These are phyloP conservation scores for Pandion haliaetus DNA, from an alignment of 2,113 vertebrate genomes.

Conservation along the genomic window DNA sequence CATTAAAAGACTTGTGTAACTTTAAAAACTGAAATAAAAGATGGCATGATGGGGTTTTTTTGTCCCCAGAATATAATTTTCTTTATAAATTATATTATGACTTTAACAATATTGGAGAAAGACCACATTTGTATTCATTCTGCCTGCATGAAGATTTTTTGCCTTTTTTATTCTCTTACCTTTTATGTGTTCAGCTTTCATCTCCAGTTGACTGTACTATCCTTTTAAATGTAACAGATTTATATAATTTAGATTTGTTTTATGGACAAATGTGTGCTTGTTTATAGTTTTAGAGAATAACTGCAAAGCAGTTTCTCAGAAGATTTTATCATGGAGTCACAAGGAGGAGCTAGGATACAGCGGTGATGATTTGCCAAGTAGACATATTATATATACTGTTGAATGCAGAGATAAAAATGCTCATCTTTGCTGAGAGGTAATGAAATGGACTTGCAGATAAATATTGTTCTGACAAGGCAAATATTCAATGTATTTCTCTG, in stretches of 20 bases:
- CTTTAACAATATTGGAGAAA: not conserved
- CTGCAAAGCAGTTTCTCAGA: not conserved
- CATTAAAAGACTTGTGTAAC: not conserved
- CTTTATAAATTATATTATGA: not conserved
- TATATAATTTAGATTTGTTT: not conserved
- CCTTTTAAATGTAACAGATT: not conserved
- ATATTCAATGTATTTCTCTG: not conserved
- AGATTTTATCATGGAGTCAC: not conserved
- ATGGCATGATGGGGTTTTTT: fast-evolving
- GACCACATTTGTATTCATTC: fast-evolving
- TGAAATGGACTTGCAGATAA: not conserved
- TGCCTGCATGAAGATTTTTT: not conserved
- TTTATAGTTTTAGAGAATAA: not conserved
- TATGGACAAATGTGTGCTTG: not conserved
- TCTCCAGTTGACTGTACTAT: not conserved
- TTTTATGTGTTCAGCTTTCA: not conserved
- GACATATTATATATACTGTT: not conserved
- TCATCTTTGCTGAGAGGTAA: not conserved
- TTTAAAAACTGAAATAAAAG: not conserved
- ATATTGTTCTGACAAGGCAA: not conserved
- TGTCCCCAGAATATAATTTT: not conserved
- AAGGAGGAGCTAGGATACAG: not conserved
- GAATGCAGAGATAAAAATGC: not conserved
- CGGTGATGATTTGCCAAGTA: not conserved
- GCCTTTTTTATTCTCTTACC: not conserved